Percentiles rank a stretch among this genome's conserved stretches.
Conservation (phyloP, 2,888 invertebrate genomes). For the Epirrhoe tristata region DNA sequence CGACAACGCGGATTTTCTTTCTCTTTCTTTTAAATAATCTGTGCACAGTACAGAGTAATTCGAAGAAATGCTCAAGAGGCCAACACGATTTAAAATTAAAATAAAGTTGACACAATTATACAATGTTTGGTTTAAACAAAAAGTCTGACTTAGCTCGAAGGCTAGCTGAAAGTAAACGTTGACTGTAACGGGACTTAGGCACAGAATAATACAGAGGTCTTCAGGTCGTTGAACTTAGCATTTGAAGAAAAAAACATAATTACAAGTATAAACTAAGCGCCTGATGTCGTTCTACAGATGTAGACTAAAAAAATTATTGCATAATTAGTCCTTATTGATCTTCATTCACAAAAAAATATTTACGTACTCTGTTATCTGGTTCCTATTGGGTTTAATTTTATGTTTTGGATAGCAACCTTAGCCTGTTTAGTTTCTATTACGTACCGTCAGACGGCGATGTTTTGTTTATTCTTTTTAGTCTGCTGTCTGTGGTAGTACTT, state of each 20-base stretch:
- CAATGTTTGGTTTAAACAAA: constrained; percentile 33
- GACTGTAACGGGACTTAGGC: constrained; percentile 59
- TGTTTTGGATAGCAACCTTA: too few species aligned
- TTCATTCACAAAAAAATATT: too few species aligned
- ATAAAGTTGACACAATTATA: constrained; percentile 41
- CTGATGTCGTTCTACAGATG: not conserved
- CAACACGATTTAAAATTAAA: constrained; percentile 5
- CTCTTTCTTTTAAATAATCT: too few species aligned
- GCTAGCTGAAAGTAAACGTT: constrained; percentile 69
- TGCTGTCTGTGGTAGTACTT: too few species aligned
- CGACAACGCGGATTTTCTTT: not conserved
- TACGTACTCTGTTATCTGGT: too few species aligned
- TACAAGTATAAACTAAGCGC: constrained; percentile 7
- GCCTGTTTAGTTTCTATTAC: too few species aligned
- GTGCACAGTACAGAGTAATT: not conserved
- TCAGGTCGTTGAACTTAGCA: constrained; percentile 63
- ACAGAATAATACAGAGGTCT: constrained; percentile 20
- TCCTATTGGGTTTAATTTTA: too few species aligned
- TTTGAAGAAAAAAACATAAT: constrained; percentile 65
- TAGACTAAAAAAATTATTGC: too few species aligned
- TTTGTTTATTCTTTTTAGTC: too few species aligned
- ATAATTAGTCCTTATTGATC: too few species aligned
- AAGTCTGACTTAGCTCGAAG: constrained; percentile 9
- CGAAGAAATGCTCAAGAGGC: not conserved
- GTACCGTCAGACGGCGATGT: too few species aligned